Percentiles rank a stretch among this genome's conserved stretches.
Evolutionary conservation across 2,113 vertebrate species (phyloP).

Genomic region (Triplophysa rosa): DNA sequence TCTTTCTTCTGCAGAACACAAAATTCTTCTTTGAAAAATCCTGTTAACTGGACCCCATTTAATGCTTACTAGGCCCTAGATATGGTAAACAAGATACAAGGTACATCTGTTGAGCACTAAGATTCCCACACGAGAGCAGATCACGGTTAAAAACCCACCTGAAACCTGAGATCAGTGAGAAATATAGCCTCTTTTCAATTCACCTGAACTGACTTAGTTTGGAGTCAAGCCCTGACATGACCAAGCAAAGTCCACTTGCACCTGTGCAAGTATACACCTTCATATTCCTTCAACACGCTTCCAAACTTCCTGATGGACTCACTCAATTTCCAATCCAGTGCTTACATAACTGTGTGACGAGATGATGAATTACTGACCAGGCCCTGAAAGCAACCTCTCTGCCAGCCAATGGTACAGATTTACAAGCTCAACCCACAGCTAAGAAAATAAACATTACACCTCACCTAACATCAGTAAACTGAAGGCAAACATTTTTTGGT

Average conservation of each 20-base stretch:
- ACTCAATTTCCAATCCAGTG: constrained; percentile 15
- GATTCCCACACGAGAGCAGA: constrained; percentile 1
- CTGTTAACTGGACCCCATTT: no score
- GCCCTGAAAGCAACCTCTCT: constrained; percentile 43
- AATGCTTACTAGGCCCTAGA: background rate
- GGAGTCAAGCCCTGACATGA: constrained; percentile 32
- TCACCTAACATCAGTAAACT: background rate
- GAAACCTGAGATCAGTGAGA: constrained; percentile 8
- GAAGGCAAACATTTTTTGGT: background rate
- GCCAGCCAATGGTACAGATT: constrained; percentile 16
- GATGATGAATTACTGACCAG: constrained; percentile 8
- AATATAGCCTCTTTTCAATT: background rate
- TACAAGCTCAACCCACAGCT: constrained; percentile 9
- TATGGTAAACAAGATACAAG: background rate
- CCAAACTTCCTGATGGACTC: constrained; percentile 47
- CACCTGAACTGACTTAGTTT: background rate
- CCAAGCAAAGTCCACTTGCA: constrained; percentile 23
- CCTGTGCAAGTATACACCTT: background rate
- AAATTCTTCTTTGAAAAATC: no score
- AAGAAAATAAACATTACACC: constrained; percentile 14
- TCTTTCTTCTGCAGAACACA: no score
- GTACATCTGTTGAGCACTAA: background rate
- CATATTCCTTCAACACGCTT: constrained; percentile 26
- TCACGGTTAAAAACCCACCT: background rate
- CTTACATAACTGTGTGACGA: constrained; percentile 53